Percentiles rank a stretch among this genome's conserved stretches.
These are phyloP conservation scores for Sitophilus oryzae DNA, from an alignment of 1,140 invertebrate genomes.

Conservation along the genomic window DNA sequence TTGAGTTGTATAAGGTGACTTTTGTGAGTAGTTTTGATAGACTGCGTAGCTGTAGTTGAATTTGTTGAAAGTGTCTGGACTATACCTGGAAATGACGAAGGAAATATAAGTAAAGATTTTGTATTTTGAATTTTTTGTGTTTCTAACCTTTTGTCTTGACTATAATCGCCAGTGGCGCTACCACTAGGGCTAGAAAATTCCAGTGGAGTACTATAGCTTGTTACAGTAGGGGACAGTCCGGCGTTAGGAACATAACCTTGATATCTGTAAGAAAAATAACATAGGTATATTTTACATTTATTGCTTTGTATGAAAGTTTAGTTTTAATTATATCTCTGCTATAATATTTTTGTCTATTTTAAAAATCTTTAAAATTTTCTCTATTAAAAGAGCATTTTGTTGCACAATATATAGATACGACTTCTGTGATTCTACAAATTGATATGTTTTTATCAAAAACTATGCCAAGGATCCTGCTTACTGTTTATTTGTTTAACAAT, in stretches of 20 bases:
- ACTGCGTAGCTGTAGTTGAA: conserved; percentile 34
- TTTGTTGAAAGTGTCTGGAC: conserved; percentile 36
- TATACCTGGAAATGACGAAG: conserved; percentile 27
- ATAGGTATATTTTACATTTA: too few relatives aligned
- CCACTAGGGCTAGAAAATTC: conserved; percentile 36
- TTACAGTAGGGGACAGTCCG: conserved; percentile 43
- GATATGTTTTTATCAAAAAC: too few relatives aligned
- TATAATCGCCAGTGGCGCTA: conserved; percentile 30
- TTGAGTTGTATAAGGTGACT: conserved; percentile 52
- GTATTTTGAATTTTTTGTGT: too few relatives aligned
- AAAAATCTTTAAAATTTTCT: too few relatives aligned
- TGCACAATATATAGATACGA: too few relatives aligned
- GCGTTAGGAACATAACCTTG: conserved; percentile 52
- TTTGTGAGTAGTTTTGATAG: conserved; percentile 42
- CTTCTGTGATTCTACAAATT: too few relatives aligned
- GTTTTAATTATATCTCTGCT: too few relatives aligned
- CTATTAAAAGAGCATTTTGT: too few relatives aligned
- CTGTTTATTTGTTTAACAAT: too few relatives aligned
- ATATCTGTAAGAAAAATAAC: conserved; percentile 24
- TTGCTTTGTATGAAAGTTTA: too few relatives aligned
- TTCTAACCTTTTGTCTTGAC: conserved; percentile 28
- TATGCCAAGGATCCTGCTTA: too few relatives aligned
- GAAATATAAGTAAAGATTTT: background rate
- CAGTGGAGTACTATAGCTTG: conserved; percentile 31
- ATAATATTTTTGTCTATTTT: too few relatives aligned